phyloP scores from a whole-genome alignment of 2,113 vertebrate species.

The Tretioscincus oriximinensis region DNA sequence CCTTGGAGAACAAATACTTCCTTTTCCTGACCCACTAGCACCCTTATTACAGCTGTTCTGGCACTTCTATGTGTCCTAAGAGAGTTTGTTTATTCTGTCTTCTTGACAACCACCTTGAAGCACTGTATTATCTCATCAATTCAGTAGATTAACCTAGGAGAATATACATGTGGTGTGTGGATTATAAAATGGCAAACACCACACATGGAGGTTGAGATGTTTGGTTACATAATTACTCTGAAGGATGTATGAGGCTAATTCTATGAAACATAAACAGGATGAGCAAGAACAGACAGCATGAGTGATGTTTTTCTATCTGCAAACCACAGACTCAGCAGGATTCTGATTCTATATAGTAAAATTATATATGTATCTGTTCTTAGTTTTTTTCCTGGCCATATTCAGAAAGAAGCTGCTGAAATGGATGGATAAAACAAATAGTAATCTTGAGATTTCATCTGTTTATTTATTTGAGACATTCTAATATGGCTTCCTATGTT shows the following conservation, averaged over 20 bases:
- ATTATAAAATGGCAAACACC: not conserved
- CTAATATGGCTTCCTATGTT: too few species aligned
- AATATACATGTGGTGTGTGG: not conserved
- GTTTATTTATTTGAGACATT: too few species aligned
- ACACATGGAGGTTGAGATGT: not conserved
- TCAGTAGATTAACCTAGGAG: not conserved
- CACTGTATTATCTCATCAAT: rapidly evolving
- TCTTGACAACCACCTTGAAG: constrained; percentile 2
- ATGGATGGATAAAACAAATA: constrained; percentile 14
- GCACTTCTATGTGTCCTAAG: not conserved
- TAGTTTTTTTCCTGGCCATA: not conserved
- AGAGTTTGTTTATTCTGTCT: not conserved
- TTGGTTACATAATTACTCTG: rapidly evolving
- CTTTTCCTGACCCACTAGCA: not conserved
- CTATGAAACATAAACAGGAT: not conserved
- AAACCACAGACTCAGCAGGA: constrained; percentile 25
- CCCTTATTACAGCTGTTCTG: not conserved
- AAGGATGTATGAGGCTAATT: not conserved
- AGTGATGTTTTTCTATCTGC: not conserved
- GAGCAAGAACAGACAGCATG: constrained; percentile 20
- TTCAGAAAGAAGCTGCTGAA: constrained; percentile 4
- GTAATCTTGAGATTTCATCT: not conserved
- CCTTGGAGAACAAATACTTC: not conserved
- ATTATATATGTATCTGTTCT: constrained; percentile 5
- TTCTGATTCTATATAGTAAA: not conserved